phyloP scores from a whole-genome alignment of 1,140 invertebrate genomes.

The Cataglyphis hispanica region DNA sequence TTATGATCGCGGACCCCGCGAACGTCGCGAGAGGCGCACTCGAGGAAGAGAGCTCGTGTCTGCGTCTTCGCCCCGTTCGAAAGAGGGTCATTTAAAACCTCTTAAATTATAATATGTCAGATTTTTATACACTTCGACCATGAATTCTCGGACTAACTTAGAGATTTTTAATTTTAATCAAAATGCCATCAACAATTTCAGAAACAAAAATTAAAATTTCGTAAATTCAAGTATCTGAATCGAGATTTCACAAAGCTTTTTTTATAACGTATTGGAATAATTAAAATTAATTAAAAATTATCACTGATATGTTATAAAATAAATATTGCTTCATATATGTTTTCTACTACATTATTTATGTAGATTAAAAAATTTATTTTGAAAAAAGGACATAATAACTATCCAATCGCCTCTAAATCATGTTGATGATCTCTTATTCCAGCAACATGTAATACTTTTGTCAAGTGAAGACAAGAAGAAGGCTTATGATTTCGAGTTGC shows the following conservation, averaged over 20 bases:
- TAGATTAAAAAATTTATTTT: conserved; percentile 11
- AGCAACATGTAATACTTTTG: conserved; percentile 33
- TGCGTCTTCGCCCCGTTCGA: neutral
- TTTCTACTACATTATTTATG: neutral
- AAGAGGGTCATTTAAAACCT: neutral
- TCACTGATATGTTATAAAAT: too few relatives aligned
- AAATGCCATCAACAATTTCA: neutral
- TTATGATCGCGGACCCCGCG: conserved; percentile 41
- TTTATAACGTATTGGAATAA: neutral
- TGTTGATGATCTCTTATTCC: conserved; percentile 39
- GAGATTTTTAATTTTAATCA: neutral
- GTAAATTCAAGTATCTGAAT: neutral
- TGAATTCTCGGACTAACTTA: neutral
- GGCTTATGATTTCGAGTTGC: conserved; percentile 25
- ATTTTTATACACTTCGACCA: neutral
- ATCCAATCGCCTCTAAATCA: conserved; percentile 6
- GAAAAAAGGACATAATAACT: conserved; percentile 2
- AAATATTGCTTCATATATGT: neutral
- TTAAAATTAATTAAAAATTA: neutral
- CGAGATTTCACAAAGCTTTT: neutral
- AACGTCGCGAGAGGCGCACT: conserved; percentile 23
- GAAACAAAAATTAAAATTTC: neutral
- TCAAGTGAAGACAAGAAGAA: conserved; percentile 46
- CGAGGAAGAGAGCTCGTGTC: neutral
- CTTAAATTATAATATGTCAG: conserved; percentile 40